phyloP scores from a whole-genome alignment of 2,113 vertebrate species.

The Ceyx cyanopectus region DNA sequence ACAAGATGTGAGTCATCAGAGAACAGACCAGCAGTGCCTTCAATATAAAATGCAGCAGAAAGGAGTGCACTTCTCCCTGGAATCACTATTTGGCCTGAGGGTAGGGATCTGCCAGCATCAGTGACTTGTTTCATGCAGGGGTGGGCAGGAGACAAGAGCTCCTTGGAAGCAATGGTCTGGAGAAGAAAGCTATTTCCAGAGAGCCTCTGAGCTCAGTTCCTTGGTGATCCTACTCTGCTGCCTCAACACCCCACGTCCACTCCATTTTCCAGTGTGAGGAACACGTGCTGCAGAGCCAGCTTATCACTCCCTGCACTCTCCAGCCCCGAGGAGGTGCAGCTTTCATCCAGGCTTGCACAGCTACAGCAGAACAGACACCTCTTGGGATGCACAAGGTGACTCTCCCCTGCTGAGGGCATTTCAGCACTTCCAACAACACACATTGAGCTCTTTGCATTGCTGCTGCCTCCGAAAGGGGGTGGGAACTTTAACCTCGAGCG shows the following conservation, averaged over 20 bases:
- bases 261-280: not conserved
- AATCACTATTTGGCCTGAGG: not conserved
- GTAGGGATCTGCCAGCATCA: not conserved
- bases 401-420: not conserved
- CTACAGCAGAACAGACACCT: not conserved
- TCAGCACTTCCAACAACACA: not conserved
- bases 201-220: not conserved
- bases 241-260: not conserved
- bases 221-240: not conserved
- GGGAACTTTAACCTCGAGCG: not conserved
- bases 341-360: not conserved
- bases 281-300: rapidly evolving
- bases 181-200: not conserved
- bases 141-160: not conserved
- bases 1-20: not conserved
- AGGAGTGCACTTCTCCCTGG: not conserved
- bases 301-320: not conserved
- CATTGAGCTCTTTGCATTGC: not conserved
- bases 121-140: not conserved
- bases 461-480: not conserved
- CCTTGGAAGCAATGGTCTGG: not conserved
- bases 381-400: not conserved
- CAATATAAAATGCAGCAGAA: not conserved
- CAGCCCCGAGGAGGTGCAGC: not conserved
- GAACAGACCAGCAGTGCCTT: not conserved